Conservation (phyloP, 2,888 invertebrate species). For the Scelioninae gen. 1 region DNA sequence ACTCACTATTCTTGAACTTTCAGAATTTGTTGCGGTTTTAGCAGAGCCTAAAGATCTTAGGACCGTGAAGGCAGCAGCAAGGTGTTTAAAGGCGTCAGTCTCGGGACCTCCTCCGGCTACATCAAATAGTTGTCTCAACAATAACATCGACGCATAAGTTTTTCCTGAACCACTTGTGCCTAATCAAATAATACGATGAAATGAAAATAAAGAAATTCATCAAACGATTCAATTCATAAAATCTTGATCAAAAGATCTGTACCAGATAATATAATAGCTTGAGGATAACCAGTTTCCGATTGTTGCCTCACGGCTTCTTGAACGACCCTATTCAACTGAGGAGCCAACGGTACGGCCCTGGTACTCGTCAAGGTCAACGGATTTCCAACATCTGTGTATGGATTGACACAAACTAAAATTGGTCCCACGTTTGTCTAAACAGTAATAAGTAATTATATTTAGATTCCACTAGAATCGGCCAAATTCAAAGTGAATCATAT, state of each 20-base stretch:
- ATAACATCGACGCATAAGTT: constrained; percentile 95
- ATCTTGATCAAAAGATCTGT: constrained; percentile 69
- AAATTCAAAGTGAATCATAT: too few species aligned
- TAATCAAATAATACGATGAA: constrained; percentile 74
- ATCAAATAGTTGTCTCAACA: constrained; percentile 95
- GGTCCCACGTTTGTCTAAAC: constrained; percentile 96
- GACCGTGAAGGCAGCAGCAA: constrained; percentile 97
- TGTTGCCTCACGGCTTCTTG: constrained; percentile 96
- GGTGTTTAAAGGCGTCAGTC: constrained; percentile 97
- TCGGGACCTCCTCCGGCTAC: constrained; percentile 97
- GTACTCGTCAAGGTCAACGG: constrained; percentile 93
- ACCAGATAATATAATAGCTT: constrained; percentile 96
- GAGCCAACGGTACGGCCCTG: constrained; percentile 89
- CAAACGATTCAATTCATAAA: constrained; percentile 7
- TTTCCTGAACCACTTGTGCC: constrained; percentile 97
- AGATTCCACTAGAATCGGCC: too few species aligned
- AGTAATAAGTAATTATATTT: constrained; percentile 26
- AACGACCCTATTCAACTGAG: constrained; percentile 94
- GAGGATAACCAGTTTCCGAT: constrained; percentile 97
- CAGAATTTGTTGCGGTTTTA: constrained; percentile 94
- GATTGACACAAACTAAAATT: constrained; percentile 94
- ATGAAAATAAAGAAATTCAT: constrained; percentile 17
- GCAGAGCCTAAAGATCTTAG: constrained; percentile 95
- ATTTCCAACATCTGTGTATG: constrained; percentile 94
- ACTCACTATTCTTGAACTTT: constrained; percentile 96